Percentiles rank a stretch among this genome's conserved stretches.
These are phyloP conservation scores for Fopius arisanus DNA, from an alignment of 1,140 invertebrate species.

Conservation along the genomic window DNA sequence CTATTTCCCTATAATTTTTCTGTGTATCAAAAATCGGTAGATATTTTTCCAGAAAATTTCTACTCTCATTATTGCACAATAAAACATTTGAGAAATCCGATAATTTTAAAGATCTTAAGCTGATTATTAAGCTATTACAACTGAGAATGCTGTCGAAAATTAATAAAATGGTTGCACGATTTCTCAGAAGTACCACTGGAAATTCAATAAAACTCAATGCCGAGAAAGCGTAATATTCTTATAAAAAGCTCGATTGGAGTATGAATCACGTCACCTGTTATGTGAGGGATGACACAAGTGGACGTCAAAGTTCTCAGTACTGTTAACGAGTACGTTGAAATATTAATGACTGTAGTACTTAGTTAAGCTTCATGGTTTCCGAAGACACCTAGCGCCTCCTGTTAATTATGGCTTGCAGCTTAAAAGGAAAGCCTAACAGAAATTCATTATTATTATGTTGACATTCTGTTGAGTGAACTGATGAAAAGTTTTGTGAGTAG, in stretches of 20 bases:
- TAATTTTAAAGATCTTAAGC: too few relatives aligned
- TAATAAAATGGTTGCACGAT: too few relatives aligned
- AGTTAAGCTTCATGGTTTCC: constrained; percentile 12
- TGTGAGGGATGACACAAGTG: neutral
- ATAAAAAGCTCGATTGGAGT: neutral
- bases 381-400: neutral
- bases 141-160: too few relatives aligned
- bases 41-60: too few relatives aligned
- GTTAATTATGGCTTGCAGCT: constrained; percentile 16
- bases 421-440: neutral
- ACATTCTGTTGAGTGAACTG: neutral
- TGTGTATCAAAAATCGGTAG: too few relatives aligned
- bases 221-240: neutral
- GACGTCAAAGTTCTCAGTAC: neutral
- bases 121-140: too few relatives aligned
- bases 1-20: too few relatives aligned
- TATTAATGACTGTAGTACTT: constrained; percentile 23
- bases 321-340: constrained; percentile 17
- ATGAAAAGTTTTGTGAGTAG: neutral
- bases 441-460: neutral
- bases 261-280: neutral
- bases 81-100: too few relatives aligned
- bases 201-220: too few relatives aligned
- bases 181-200: too few relatives aligned
- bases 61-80: too few relatives aligned